phyloP scores from a whole-genome alignment of 1,140 invertebrate species.

The Zaprionus gabonicus region DNA sequence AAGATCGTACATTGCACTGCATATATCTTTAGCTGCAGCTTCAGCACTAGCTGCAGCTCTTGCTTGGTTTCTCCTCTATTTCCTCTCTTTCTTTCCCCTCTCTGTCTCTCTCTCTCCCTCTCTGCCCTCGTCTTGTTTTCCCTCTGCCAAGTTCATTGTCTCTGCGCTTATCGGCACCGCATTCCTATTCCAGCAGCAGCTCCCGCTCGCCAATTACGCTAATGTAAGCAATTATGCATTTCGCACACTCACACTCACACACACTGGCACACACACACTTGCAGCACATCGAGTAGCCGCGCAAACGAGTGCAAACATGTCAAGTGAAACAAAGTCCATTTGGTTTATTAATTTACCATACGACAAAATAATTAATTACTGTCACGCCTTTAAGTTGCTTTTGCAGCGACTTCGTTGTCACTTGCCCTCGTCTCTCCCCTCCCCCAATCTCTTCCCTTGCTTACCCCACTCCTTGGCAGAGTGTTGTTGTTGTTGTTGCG shows the following conservation, averaged over 20 bases:
- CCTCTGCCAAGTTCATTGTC: slow-evolving; percentile 36
- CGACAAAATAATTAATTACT: slow-evolving; percentile 84
- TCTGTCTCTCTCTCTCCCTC: background rate
- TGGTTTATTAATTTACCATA: slow-evolving; percentile 84
- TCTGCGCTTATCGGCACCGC: background rate
- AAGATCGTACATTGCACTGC: slow-evolving; percentile 11
- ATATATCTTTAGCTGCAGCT: slow-evolving; percentile 9
- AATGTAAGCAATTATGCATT: slow-evolving; percentile 80
- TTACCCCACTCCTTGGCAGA: background rate
- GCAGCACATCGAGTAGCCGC: slow-evolving; percentile 23
- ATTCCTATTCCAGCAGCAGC: slow-evolving; percentile 1
- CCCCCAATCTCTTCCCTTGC: too few relatives aligned
- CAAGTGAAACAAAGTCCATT: slow-evolving; percentile 84
- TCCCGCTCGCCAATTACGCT: slow-evolving; percentile 67
- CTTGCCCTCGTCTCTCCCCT: background rate
- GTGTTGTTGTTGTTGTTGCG: slow-evolving; percentile 17
- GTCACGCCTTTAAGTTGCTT: slow-evolving; percentile 83
- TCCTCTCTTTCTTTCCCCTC: background rate
- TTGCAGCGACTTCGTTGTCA: slow-evolving; percentile 39
- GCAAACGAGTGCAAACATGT: slow-evolving; percentile 72
- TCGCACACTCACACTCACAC: slow-evolving; percentile 41
- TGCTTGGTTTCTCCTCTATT: background rate
- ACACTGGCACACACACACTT: slow-evolving; percentile 2
- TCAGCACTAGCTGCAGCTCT: background rate
- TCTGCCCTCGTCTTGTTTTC: background rate